Evolutionary conservation across 2,888 invertebrate species (phyloP), one percentile per base, ranked within the genome.

Genomic region (Tipula lateralis): DNA sequence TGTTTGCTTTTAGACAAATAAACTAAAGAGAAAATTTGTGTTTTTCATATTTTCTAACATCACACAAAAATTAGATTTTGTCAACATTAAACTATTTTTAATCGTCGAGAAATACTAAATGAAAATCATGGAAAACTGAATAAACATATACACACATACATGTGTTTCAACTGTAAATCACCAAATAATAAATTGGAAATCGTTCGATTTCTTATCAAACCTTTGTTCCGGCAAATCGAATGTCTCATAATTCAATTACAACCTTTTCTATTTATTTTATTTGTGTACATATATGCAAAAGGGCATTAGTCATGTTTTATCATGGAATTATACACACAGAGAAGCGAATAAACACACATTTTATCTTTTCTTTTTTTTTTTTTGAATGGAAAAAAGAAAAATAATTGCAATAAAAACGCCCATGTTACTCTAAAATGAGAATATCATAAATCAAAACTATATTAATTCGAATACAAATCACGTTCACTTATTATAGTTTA

Each of bases 301-400:
- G 32, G 82, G 32, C 29, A 82, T 82, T 82, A 82, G 82, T 82
- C 82, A 82, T 82, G 30, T 82, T 82, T 82, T 82, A 30, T 82
- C 82, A 82, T 82, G 82, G 32, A 82, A 82, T 30, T 32, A 16
- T 7, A 82, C 82, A 82, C 82, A 82, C 82, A 82, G 82, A 82
- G 29, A 80, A n/a, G n/a, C 82, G 30, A 82, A n/a, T 66, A 30
- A 30, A 82, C 82, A 32, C 82, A 82, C 82, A 82, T 82, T 82
- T 82, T 82, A 30, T 82, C 32, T 32, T 82, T 80, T 16, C 16
- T 50, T 16, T 50, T 50, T 80, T 39, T 39, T 39, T 50, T 66
- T 66, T 66, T 66, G 66, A 24, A 66, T 24, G 66, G 66, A 66
- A 66, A 66, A 50, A 66, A 66, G 66, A 66, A 66, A 44, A 66